Evolutionary conservation across 2,113 vertebrate genomes (phyloP), one percentile per base, ranked within the genome.

Genomic region (Forbesichthys papilliferus): DNA sequence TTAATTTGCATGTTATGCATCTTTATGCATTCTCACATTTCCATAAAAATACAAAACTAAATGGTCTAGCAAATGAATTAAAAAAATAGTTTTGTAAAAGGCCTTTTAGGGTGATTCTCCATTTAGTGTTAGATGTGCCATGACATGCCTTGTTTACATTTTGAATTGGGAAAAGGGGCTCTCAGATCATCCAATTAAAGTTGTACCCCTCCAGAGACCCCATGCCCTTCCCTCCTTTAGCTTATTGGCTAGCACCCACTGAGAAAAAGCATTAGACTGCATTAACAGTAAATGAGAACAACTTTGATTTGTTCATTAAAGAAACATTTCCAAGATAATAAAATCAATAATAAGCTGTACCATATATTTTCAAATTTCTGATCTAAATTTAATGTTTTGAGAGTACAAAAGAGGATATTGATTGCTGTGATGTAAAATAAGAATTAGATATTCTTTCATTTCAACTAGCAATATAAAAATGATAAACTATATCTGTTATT

Each of bases 141-240:
- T 90, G 86, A 88, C 87, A 89, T 63, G 84, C 82, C 84, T 89
- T 92, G 89, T 91, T 91, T 91, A 92, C 88, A 86, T 86, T 89
- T 92, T 84, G 80, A 92, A 90, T 92, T 91, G 88, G 66, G 73
- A 85, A 82, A 81, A 83, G 81, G 84, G 87, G 84, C 80, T 88
- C 84, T 75, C 75, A 83, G 85, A 87, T 86, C 73, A 89, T 87
- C 83, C 87, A 91, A 92, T 92, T 91, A 90, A 84, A 85, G 86
- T 80, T 81, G 80, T 86, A 78, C 84, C 82, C 87, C 87, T 88
- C 83, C 80, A 87, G 90, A 89, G 88, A 87, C 88, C 84, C 84
- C 7, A 66, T 84, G 81, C 84, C 84, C 80, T 88, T 90, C 77
- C 86, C 84, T 83, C 85, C 65, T 66, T 87, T 86, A 87, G 86